Evolutionary conservation across 53 echinoderm and acorn worm species (phyloP).

Genomic region (Holothuria scabra): DNA sequence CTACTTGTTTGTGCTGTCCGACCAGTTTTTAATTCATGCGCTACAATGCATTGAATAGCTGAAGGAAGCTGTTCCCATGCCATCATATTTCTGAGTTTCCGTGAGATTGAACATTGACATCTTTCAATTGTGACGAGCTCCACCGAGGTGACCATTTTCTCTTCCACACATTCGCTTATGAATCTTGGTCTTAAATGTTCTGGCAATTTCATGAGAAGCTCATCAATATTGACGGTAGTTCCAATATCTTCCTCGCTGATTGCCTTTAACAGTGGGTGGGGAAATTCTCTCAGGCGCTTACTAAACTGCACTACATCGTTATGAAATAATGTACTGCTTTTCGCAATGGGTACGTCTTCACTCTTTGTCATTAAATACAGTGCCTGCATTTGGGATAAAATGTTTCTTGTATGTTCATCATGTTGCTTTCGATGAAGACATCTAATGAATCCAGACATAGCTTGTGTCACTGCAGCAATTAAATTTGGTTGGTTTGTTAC

Average conservation of each 20-base stretch:
- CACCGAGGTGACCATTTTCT: constrained; percentile 12
- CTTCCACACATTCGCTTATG: constrained; percentile 38
- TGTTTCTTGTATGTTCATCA: not conserved
- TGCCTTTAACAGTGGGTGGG: constrained; percentile 11
- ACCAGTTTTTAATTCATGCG: constrained; percentile 26
- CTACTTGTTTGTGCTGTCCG: not conserved
- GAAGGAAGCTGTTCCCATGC: constrained; percentile 15
- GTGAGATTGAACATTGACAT: not conserved
- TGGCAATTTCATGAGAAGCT: constrained; percentile 30
- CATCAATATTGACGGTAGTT: constrained; percentile 3
- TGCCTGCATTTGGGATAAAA: not conserved
- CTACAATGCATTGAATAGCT: constrained; percentile 33
- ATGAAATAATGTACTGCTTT: constrained; percentile 30
- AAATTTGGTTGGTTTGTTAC: constrained; percentile 27
- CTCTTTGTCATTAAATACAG: constrained; percentile 46
- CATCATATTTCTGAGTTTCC: not conserved
- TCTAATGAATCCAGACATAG: constrained; percentile 22
- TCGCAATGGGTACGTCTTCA: not conserved
- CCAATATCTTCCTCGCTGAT: constrained; percentile 21
- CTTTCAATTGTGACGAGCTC: not conserved
- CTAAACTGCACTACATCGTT: constrained; percentile 41
- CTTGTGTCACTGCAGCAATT: constrained; percentile 20
- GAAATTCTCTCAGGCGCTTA: constrained; percentile 29
- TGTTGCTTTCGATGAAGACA: constrained; percentile 23
- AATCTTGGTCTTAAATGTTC: constrained; percentile 18